Evolutionary conservation across 2,113 vertebrate genomes (phyloP).

Genomic region (Willisornis vidua): DNA sequence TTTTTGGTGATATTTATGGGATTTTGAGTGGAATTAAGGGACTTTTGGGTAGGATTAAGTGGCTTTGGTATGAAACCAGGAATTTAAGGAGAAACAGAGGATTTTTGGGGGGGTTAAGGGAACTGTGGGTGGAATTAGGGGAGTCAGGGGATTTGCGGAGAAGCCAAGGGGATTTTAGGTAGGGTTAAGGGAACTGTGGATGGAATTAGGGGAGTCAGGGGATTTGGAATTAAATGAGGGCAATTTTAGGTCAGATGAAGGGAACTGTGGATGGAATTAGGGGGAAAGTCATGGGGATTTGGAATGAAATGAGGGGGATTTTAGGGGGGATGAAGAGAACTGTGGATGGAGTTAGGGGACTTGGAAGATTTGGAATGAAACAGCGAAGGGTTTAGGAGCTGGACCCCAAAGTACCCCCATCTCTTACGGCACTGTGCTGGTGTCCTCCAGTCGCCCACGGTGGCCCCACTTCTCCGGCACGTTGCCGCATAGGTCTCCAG

Average conservation of each 20-base stretch:
- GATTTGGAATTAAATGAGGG: no score
- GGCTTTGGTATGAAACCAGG: background rate
- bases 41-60: background rate
- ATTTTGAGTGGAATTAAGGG: background rate
- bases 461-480: slow-evolving; percentile 51
- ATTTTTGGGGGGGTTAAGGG: background rate
- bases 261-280: no score
- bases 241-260: no score
- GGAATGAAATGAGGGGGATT: background rate
- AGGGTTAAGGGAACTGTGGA: no score
- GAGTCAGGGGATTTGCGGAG: no score
- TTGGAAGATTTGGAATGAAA: background rate
- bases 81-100: background rate
- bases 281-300: background rate
- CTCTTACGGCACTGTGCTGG: slow-evolving; percentile 74
- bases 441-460: slow-evolving; percentile 66
- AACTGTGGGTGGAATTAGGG: background rate
- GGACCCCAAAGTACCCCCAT: background rate
- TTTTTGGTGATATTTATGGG: background rate
- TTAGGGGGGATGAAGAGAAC: background rate
- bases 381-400: background rate
- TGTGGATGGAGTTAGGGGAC: no score
- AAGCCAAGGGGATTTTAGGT: no score
- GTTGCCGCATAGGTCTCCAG: slow-evolving; percentile 58
- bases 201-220: no score